These are phyloP conservation scores for Polydesmus complanatus DNA, from an alignment of 2,888 invertebrate genomes.

Conservation along the genomic window DNA sequence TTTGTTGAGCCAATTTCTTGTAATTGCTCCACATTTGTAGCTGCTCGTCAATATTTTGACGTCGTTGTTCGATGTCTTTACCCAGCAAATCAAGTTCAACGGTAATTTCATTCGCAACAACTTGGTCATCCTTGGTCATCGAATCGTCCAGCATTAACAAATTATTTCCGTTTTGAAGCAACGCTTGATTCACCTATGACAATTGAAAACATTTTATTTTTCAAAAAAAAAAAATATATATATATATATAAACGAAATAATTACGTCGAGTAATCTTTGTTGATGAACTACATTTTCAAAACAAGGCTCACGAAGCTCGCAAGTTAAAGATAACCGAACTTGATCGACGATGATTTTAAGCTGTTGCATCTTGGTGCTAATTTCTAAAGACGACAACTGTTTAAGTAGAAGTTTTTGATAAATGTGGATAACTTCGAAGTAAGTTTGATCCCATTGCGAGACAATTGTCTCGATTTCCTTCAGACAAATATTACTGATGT, in stretches of 20 bases:
- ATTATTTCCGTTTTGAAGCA: not conserved
- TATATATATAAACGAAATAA: too few species aligned
- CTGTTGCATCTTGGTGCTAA: constrained; percentile 4
- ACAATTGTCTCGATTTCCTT: not conserved
- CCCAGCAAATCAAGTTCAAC: constrained; percentile 46
- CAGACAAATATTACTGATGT: not conserved
- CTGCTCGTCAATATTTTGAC: constrained; percentile 42
- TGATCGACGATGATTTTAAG: constrained; percentile 6
- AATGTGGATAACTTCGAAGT: constrained; percentile 6
- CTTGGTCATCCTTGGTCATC: constrained; percentile 1
- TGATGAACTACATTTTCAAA: not conserved
- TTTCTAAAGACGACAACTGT: constrained; percentile 6
- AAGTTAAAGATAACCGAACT: not conserved
- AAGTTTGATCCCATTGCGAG: constrained; percentile 4
- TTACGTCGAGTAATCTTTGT: constrained; percentile 10
- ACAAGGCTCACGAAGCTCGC: not conserved
- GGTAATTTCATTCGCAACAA: constrained; percentile 3
- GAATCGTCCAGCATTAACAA: not conserved
- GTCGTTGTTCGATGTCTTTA: constrained; percentile 54
- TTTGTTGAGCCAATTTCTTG: constrained; percentile 49
- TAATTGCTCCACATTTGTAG: constrained; percentile 66
- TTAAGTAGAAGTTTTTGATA: constrained; percentile 8
- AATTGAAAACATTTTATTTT: not conserved
- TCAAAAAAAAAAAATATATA: too few species aligned
- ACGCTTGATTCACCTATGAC: not conserved